Base-by-base conservation (phyloP, 2,888 invertebrate species). In the Erebia epiphron region DNA sequence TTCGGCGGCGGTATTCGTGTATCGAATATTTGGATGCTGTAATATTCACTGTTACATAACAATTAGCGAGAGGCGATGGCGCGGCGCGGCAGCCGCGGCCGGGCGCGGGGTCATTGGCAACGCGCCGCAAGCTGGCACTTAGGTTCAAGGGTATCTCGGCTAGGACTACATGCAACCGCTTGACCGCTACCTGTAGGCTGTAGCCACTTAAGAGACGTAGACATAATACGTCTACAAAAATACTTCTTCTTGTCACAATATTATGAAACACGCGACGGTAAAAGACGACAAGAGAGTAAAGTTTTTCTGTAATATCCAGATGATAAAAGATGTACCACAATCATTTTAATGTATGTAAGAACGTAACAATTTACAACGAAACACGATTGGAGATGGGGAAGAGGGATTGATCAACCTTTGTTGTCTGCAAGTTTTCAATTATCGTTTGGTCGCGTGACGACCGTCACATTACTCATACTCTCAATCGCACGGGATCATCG, bases 51-150 rank as follows among this genome's bases (percentile, higher is more conserved):
- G 88, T 92, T 92, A 92, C 90, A 89, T 91, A 92, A 92, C 89
- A 91, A 91, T 92, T 91, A 91, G 90, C 88, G 82, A 85, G 82
- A 79, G 82, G 16, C 16, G 82, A 82, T 81, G 83, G 78, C 76
- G 78, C 70, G 67, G 71, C 70, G 75, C 68, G 73, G 74, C 72
- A 73, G 78, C 75, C 78, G 83, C 94, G 94, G 93, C 94, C 93
- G 93, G 89, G 90, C 89, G 89, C 90, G 93, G 93, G 94, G 94
- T 95, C 95, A 94, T 94, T 94, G 94, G 93, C 94, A 92, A 93
- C 87, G 91, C 92, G 93, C 70, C 91, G 90, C 90, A 88, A 89
- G 92, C 91, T 92, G 93, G 94, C 92, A 90, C 93, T 92, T 91
- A 91, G 91, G 94, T 93, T 93, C 92, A 92, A 92, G 92, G 92